Conservation (phyloP, 1,140 invertebrate genomes). For the Potamilus streckersoni region DNA sequence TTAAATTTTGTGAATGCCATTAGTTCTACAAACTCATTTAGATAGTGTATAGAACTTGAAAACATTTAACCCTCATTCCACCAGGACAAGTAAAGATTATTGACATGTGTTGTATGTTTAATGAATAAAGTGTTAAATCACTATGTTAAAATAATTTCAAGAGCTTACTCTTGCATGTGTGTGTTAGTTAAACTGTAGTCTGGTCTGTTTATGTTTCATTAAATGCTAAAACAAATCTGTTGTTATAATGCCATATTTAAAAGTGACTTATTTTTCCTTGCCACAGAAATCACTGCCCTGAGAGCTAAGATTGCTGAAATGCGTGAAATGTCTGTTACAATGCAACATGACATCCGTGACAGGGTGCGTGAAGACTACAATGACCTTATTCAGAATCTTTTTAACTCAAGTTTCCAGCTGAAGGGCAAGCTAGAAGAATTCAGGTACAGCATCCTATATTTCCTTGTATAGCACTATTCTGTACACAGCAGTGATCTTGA, state of each 20-base stretch:
- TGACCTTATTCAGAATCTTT: conserved; percentile 64
- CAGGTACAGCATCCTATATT: conserved; percentile 41
- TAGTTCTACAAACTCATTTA: too few species aligned
- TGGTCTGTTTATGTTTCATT: neutral
- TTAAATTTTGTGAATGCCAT: too few species aligned
- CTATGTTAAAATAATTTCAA: neutral
- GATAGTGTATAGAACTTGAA: too few species aligned
- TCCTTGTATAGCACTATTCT: neutral
- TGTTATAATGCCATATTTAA: neutral
- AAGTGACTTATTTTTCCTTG: neutral
- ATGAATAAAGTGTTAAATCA: neutral
- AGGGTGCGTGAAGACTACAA: conserved; percentile 63
- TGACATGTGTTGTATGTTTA: neutral
- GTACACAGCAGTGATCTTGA: neutral
- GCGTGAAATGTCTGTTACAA: conserved; percentile 55
- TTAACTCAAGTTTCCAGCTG: conserved; percentile 53
- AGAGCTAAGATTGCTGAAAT: conserved; percentile 64
- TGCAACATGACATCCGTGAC: conserved; percentile 60
- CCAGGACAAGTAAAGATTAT: too few species aligned
- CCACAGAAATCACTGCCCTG: conserved; percentile 64
- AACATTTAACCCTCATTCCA: too few species aligned
- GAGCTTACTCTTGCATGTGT: neutral
- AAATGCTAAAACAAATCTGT: neutral
- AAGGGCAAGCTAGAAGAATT: conserved; percentile 65
- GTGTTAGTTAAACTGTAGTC: neutral